Conservation (phyloP, 2,797 vertebrate species). For the Mormyrops boulengeri region DNA sequence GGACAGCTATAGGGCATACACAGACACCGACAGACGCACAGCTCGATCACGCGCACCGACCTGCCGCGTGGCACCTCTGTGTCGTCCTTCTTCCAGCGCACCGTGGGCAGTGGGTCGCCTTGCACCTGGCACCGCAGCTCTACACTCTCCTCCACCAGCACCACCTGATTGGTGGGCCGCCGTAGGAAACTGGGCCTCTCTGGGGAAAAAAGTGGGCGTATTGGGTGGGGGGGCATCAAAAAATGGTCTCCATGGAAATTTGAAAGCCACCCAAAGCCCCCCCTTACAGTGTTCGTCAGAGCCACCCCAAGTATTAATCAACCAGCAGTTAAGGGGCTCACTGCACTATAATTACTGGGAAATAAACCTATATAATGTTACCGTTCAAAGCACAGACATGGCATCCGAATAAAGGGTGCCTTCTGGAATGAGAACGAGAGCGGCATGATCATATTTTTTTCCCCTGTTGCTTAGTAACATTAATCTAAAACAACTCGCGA, state of each 20-base stretch:
- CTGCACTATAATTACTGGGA: neutral
- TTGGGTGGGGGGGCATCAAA: conserved; percentile 11
- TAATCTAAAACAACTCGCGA: neutral
- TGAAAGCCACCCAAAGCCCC: neutral
- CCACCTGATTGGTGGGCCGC: conserved; percentile 91
- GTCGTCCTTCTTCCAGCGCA: conserved; percentile 92
- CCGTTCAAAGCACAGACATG: neutral
- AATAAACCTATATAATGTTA: conserved; percentile 14
- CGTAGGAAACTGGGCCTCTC: conserved; percentile 88
- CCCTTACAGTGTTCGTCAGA: neutral
- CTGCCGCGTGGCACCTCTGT: conserved; percentile 81
- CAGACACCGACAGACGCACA: neutral
- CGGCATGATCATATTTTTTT: neutral
- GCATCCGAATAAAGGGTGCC: neutral
- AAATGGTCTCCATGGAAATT: neutral
- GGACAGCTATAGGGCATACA: neutral
- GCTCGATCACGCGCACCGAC: conserved; percentile 28
- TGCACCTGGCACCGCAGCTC: conserved; percentile 94
- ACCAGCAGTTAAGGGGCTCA: neutral
- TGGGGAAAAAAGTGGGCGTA: conserved; percentile 42
- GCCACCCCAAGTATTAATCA: neutral
- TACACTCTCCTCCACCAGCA: conserved; percentile 83
- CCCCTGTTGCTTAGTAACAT: conserved; percentile 4
- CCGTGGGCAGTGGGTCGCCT: conserved; percentile 82
- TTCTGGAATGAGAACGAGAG: neutral